These are phyloP conservation scores for Seira ritae DNA, from an alignment of 2,888 invertebrate genomes.

Conservation along the genomic window DNA sequence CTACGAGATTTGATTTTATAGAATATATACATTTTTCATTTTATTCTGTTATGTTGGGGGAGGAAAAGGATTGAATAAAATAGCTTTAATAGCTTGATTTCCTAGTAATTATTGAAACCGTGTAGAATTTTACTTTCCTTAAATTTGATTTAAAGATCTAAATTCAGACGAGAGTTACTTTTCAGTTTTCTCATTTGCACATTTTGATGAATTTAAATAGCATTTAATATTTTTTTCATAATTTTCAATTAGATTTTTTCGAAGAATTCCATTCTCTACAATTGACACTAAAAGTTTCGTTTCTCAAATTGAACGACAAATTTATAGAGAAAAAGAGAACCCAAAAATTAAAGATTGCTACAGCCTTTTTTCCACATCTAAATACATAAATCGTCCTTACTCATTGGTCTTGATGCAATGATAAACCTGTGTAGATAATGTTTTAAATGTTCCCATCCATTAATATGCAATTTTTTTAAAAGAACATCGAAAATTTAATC, in stretches of 20 bases:
- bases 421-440: neutral
- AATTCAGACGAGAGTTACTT: conserved; percentile 4
- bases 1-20: too few species aligned
- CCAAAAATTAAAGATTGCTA: neutral
- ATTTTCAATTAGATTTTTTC: neutral
- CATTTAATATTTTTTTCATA: neutral
- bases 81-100: too few species aligned
- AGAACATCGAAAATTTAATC: neutral
- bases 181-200: conserved; percentile 17
- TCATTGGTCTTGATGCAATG: too few species aligned
- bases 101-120: neutral
- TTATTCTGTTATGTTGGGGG: too few species aligned
- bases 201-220: neutral
- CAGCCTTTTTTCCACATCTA: neutral
- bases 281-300: neutral
- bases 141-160: neutral
- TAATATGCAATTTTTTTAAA: conserved; percentile 6
- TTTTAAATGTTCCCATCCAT: conserved; percentile 17
- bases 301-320: too few species aligned
- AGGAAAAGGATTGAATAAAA: too few species aligned
- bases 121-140: neutral
- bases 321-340: too few species aligned
- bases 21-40: too few species aligned
- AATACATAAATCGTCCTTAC: neutral
- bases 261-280: neutral